These are phyloP conservation scores for Isurus oxyrinchus DNA, from an alignment of 2,113 vertebrate genomes.

Conservation along the genomic window DNA sequence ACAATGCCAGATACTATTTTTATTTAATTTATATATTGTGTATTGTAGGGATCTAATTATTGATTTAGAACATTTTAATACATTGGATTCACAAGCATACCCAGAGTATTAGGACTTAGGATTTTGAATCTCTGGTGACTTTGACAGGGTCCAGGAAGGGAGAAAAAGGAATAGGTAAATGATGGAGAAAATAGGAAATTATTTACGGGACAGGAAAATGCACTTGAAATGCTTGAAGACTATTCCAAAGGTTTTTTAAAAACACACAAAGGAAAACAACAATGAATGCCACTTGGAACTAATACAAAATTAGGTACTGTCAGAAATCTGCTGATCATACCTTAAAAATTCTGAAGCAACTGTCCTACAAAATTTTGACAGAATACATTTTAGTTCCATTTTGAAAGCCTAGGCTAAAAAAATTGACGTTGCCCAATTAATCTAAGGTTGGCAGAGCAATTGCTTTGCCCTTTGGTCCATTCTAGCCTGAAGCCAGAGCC, in stretches of 20 bases:
- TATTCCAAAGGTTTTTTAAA: not conserved
- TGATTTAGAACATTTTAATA: not conserved
- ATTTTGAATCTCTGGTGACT: not conserved
- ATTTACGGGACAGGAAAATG: not conserved
- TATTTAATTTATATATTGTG: not conserved
- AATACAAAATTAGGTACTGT: not conserved
- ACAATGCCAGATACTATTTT: not conserved
- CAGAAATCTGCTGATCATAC: not conserved
- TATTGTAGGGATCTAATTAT: not conserved
- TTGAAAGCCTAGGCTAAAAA: not conserved
- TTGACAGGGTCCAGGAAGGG: not conserved
- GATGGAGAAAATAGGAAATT: not conserved
- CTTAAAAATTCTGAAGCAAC: slow-evolving; percentile 1
- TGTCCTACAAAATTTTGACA: not conserved
- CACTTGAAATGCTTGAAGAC: not conserved
- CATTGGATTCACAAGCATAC: not conserved
- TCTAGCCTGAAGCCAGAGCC: not conserved
- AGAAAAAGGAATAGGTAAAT: not conserved
- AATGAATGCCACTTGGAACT: not conserved
- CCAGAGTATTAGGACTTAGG: not conserved
- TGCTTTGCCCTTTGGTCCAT: not conserved
- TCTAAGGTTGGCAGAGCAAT: not conserved
- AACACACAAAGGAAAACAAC: not conserved
- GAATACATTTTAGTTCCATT: not conserved
- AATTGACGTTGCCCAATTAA: not conserved